Evolutionary conservation across 2,888 invertebrate genomes (phyloP).

Genomic region (Cosmopolites sordidus): DNA sequence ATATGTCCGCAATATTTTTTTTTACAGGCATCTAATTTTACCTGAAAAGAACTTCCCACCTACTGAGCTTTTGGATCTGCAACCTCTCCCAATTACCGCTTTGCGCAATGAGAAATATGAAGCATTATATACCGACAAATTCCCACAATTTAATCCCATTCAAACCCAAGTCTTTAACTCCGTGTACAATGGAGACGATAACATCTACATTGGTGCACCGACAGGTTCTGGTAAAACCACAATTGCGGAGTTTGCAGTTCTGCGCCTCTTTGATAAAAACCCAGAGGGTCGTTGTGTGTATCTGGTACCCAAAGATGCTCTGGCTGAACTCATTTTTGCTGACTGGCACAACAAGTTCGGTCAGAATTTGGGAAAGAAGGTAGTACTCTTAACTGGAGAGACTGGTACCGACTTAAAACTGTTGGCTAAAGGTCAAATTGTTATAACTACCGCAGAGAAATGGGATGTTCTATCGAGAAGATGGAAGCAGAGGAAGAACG

Average conservation of each 20-base stretch:
- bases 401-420: constrained; percentile 89
- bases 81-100: constrained; percentile 92
- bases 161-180: constrained; percentile 99
- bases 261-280: constrained; percentile 75
- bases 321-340: constrained; percentile 83
- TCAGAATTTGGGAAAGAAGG: constrained; percentile 74
- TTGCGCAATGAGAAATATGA: constrained; percentile 84
- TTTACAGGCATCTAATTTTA: constrained; percentile 78
- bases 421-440: constrained; percentile 89
- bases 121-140: constrained; percentile 75
- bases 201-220: constrained; percentile 92
- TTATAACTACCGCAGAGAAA: constrained; percentile 94
- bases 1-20: no score
- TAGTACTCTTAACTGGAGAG: constrained; percentile 91
- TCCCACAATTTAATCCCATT: constrained; percentile 96
- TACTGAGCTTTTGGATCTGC: constrained; percentile 93
- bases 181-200: constrained; percentile 96
- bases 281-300: constrained; percentile 86
- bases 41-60: constrained; percentile 98
- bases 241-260: constrained; percentile 92
- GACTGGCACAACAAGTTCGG: constrained; percentile 92
- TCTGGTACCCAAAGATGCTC: constrained; percentile 84
- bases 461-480: constrained; percentile 98
- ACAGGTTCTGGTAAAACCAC: constrained; percentile 91
- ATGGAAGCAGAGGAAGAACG: constrained; percentile 99